Percentiles rank a stretch among this genome's conserved stretches.
phyloP scores from a whole-genome alignment of 2,888 invertebrate species.

The Mythimna loreyi region DNA sequence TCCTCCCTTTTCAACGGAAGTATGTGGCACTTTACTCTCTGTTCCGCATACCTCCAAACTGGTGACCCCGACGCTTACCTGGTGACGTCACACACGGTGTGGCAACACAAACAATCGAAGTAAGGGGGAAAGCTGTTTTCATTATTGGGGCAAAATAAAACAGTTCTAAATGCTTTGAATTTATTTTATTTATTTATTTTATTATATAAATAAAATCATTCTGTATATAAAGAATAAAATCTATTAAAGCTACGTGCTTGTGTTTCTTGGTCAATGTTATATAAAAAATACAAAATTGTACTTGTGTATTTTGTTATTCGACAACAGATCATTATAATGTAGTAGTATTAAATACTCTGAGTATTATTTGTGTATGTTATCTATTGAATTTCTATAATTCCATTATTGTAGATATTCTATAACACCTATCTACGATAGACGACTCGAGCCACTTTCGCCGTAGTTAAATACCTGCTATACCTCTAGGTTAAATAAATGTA shows the following conservation, averaged over 20 bases:
- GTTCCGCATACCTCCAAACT: too few relatives aligned
- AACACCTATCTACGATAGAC: background rate
- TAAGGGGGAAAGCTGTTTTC: background rate
- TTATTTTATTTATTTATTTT: slow-evolving; percentile 34
- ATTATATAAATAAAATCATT: slow-evolving; percentile 16
- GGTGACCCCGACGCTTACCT: too few relatives aligned
- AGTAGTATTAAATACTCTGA: slow-evolving; percentile 17
- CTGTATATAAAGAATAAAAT: slow-evolving; percentile 16
- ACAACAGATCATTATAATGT: background rate
- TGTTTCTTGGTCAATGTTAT: background rate
- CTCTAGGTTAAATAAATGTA: background rate
- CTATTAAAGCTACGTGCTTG: slow-evolving; percentile 35
- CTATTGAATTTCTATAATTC: background rate
- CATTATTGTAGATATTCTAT: background rate
- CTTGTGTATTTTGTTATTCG: background rate
- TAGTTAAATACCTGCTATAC: background rate
- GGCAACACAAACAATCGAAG: background rate
- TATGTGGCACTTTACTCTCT: too few relatives aligned
- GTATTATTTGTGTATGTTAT: slow-evolving; percentile 7
- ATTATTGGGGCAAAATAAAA: slow-evolving; percentile 25
- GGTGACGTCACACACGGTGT: background rate
- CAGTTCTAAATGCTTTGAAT: background rate
- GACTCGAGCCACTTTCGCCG: background rate
- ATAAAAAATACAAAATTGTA: slow-evolving; percentile 6
- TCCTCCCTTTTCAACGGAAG: too few relatives aligned